These are phyloP conservation scores for Mylabris sibirica DNA, from an alignment of 2,888 invertebrate species.

Conservation along the genomic window DNA sequence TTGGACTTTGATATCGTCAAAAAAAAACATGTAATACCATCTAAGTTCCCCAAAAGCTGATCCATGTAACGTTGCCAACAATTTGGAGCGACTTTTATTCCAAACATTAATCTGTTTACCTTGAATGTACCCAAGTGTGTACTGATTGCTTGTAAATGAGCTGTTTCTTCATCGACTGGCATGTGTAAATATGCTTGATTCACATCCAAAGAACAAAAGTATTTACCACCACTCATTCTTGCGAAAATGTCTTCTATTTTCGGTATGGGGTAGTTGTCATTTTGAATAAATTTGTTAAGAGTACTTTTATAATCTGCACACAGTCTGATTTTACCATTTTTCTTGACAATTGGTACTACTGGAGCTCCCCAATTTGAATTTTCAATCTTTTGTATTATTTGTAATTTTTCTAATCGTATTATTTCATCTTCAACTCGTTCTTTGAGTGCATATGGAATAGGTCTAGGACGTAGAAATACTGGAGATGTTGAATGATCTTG, in stretches of 20 bases:
- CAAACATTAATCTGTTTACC: constrained; percentile 48
- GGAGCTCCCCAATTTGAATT: background rate
- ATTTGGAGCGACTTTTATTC: constrained; percentile 45
- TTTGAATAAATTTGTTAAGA: background rate
- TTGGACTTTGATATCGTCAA: background rate
- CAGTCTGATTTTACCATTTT: background rate
- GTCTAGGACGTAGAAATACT: background rate
- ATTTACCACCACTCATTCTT: background rate
- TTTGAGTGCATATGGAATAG: background rate
- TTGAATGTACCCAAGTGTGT: constrained; percentile 48
- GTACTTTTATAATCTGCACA: background rate
- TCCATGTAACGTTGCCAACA: constrained; percentile 53
- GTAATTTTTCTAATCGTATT: background rate
- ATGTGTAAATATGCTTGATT: constrained; percentile 35
- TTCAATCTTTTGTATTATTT: background rate
- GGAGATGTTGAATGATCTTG: too few species aligned
- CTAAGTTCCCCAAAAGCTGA: constrained; percentile 36
- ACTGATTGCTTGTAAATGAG: constrained; percentile 14
- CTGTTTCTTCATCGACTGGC: constrained; percentile 32
- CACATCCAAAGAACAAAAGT: too few species aligned
- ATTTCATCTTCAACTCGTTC: background rate
- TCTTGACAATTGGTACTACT: background rate
- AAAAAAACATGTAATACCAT: too few species aligned
- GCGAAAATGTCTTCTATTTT: background rate
- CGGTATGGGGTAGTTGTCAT: background rate